Evolutionary conservation across 2,797 vertebrate genomes (phyloP).

Genomic region (Mycteria americana): DNA sequence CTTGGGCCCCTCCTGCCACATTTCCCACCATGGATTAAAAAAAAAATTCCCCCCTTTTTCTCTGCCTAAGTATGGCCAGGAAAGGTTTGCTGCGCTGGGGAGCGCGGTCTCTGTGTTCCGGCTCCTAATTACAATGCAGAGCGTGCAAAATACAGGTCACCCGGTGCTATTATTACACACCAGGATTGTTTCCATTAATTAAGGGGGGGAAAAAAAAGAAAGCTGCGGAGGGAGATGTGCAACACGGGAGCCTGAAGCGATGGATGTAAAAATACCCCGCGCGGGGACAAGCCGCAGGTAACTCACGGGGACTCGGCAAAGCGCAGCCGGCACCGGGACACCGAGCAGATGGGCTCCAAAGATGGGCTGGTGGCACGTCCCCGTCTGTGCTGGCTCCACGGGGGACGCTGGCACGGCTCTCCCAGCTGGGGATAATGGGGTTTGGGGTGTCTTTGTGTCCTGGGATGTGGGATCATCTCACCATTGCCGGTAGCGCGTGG

Average conservation of each 20-base stretch:
- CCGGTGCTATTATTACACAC: not conserved
- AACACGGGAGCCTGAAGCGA: accelerated
- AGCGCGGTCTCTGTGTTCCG: not conserved
- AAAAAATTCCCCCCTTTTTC: not conserved
- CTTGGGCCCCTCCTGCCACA: not conserved
- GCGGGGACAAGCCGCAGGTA: accelerated
- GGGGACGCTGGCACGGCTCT: not conserved
- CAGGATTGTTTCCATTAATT: not conserved
- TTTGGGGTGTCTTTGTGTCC: not conserved
- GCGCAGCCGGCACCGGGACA: accelerated
- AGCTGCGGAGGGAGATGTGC: not conserved
- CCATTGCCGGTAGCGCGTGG: accelerated
- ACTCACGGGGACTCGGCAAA: not conserved
- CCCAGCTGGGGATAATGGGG: not conserved
- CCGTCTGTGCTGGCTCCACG: not conserved
- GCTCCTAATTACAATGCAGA: not conserved
- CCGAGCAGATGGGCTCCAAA: not conserved
- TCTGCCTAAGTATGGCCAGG: not conserved
- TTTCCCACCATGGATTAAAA: not conserved
- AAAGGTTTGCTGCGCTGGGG: accelerated
- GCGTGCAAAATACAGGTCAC: not conserved
- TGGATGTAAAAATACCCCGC: not conserved
- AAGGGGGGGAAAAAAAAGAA: not conserved
- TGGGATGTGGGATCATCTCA: not conserved
- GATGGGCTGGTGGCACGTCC: not conserved